Percentiles rank a stretch among this genome's conserved stretches.
Evolutionary conservation across 2,113 vertebrate species (phyloP).

Genomic region (Pleuronectes platessa): DNA sequence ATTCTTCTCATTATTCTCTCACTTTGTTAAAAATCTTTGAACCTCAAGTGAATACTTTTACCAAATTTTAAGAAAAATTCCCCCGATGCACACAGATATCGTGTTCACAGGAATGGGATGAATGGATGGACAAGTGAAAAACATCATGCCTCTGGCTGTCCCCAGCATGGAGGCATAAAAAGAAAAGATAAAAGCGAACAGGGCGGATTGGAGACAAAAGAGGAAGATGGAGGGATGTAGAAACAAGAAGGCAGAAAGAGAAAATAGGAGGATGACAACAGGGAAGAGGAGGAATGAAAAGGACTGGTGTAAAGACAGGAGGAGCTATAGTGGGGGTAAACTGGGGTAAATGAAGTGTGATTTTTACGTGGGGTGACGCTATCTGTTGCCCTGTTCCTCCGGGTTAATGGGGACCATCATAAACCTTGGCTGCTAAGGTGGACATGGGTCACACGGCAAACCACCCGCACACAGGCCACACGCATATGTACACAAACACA

Average conservation of each 20-base stretch:
- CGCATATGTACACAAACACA: constrained; percentile 47
- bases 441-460: constrained; percentile 61
- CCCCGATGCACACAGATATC: no score
- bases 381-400: constrained; percentile 66
- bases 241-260: constrained; percentile 5
- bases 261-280: neutral
- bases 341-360: constrained; percentile 66
- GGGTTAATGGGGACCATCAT: constrained; percentile 78
- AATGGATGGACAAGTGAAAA: no score
- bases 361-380: constrained; percentile 70
- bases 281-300: neutral
- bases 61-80: neutral
- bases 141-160: no score
- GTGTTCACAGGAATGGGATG: no score
- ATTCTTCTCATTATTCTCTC: neutral
- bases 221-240: neutral
- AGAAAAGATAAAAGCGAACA: no score
- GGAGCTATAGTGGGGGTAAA: constrained; percentile 46
- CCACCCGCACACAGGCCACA: constrained; percentile 22
- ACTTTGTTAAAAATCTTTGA: no score
- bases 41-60: no score
- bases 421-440: constrained; percentile 71
- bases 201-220: no score
- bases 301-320: constrained; percentile 8
- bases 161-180: no score